Percentiles rank a stretch among this genome's conserved stretches.
These are phyloP conservation scores for Machaerirhynchus nigripectus DNA, from an alignment of 2,113 vertebrate species.

Conservation along the genomic window DNA sequence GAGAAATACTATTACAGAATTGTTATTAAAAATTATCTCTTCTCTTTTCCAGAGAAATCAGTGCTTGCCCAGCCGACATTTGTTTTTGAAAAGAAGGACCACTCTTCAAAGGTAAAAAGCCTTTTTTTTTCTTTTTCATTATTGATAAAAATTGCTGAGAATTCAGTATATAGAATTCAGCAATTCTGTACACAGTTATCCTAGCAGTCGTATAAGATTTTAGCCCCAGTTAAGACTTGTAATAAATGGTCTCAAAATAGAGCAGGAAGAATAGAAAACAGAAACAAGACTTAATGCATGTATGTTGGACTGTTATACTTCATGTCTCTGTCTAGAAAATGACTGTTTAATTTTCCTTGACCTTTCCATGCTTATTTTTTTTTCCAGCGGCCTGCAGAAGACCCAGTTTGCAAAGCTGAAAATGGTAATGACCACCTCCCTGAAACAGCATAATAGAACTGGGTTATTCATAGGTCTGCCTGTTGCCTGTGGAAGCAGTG, in stretches of 20 bases:
- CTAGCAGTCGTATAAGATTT: not conserved
- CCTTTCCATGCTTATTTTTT: not conserved
- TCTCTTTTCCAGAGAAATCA: conserved; percentile 69
- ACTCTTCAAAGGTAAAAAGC: conserved; percentile 73
- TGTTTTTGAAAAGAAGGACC: conserved; percentile 72
- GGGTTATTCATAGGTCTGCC: not conserved
- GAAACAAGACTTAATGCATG: not conserved
- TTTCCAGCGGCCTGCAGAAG: conserved; percentile 75
- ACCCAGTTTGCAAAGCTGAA: conserved; percentile 47
- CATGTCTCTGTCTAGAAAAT: not conserved
- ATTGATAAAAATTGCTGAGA: not conserved
- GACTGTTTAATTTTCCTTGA: not conserved
- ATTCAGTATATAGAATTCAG: too few relatives aligned
- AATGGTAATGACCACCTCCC: conserved; percentile 66
- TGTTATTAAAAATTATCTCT: not conserved
- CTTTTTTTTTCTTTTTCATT: not conserved
- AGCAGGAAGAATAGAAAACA: not conserved
- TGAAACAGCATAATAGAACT: not conserved
- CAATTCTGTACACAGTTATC: not conserved
- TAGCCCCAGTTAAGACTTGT: not conserved
- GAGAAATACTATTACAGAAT: not conserved
- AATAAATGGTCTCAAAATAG: not conserved
- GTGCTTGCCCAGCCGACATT: conserved; percentile 75
- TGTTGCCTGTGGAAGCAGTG: not conserved
- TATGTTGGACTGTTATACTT: not conserved